Conservation (phyloP, 2,113 vertebrate species). For the Triplophysa tibetana region DNA sequence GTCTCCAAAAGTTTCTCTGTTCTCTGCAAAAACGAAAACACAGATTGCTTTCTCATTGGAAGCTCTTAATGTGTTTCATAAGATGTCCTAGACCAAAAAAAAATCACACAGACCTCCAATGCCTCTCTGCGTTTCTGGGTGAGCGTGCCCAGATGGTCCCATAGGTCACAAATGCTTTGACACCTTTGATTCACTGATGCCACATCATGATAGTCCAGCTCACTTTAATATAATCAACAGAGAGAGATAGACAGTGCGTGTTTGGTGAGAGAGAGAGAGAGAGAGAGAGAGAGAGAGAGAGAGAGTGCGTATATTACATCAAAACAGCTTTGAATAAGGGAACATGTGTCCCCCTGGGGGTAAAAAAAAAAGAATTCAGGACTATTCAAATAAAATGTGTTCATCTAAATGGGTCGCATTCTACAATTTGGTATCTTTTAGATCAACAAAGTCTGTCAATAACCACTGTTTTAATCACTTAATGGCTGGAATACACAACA, state of each 20-base stretch:
- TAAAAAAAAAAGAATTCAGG: neutral
- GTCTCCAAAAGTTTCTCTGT: slow-evolving; percentile 80
- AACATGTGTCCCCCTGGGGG: neutral
- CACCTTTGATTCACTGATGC: slow-evolving; percentile 91
- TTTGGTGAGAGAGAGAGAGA: neutral
- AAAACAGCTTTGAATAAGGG: neutral
- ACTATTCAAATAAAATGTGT: neutral
- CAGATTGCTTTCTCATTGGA: neutral
- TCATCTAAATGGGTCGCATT: neutral
- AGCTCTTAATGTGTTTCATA: slow-evolving; percentile 32
- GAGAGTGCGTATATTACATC: neutral
- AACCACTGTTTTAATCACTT: neutral
- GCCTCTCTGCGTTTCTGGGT: slow-evolving; percentile 95
- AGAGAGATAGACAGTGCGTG: slow-evolving; percentile 57
- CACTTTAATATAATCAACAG: slow-evolving; percentile 65
- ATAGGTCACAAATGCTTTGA: slow-evolving; percentile 97
- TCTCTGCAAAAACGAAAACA: slow-evolving; percentile 63
- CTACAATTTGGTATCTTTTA: neutral
- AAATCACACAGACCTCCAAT: slow-evolving; percentile 79
- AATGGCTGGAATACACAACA: too few relatives aligned
- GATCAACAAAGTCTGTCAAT: too few relatives aligned
- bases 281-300: slow-evolving; percentile 35
- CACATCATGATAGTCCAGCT: slow-evolving; percentile 94
- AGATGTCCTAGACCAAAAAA: neutral
- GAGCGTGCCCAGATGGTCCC: slow-evolving; percentile 93